Evolutionary conservation across 1,140 invertebrate species (phyloP), one percentile per base, ranked within the genome.

Genomic region (Sinonovacula constricta): DNA sequence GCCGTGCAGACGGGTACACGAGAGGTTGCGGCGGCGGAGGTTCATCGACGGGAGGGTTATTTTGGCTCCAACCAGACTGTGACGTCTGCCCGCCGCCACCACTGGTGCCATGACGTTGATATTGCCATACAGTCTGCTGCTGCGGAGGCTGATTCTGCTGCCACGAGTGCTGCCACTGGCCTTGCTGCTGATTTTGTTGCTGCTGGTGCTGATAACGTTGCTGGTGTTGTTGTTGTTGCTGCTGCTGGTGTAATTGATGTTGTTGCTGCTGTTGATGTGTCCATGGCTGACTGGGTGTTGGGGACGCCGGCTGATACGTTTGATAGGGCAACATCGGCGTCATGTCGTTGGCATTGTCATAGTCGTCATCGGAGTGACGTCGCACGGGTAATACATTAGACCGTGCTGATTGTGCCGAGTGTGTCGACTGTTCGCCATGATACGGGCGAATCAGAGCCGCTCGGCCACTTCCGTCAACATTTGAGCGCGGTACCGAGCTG

Each of bases 341-440:
- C 18, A 81, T 70, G 30, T 87, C 87, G n/a, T 62, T 83, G 0
- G 85, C 72, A 69, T 88, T 88, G 71, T 88, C 87, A 74, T 88
- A 88, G 66, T 88, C 87, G 62, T 87, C 86, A 33, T 83, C 85
- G 26, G 77, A 68, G 39, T 57, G 69, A 49, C 67, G 68, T 33
- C 75, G 53, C 3, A 59, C 31, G 5, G 67, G 80, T 12, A 65
- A 24, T 31, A 71, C n/a, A 31, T 75, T 70, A 51, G 71, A 39
- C 34, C 72, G 49, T 30, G 26, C 34, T n/a, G n/a, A n/a, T n/a
- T n/a, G n/a, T n/a, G n/a, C n/a, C n/a, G n/a, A n/a, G 4, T 15
- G 14, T 33, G 31, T 15, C 1, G 45, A 34, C 54, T 75, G 59
- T 22, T 76, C 72, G 15, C 26, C 36, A 2, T 67, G 63, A 36